Evolutionary conservation across 2,888 invertebrate genomes (phyloP).

Genomic region (Nemurella pictetii): DNA sequence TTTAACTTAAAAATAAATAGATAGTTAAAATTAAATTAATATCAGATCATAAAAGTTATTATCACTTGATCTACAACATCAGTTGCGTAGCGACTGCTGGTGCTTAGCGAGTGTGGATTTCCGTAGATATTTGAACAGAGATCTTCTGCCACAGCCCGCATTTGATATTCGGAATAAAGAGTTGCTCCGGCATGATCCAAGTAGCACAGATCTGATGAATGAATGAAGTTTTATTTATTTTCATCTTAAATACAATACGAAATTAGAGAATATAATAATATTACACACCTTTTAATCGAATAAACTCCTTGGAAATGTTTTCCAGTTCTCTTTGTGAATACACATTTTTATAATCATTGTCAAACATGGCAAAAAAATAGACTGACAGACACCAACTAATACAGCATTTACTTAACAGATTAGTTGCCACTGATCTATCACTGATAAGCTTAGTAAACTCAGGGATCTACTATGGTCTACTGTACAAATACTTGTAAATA

Average conservation of each 20-base stretch:
- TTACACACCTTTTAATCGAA: conserved; percentile 48
- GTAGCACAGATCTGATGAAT: conserved; percentile 68
- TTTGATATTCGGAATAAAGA: conserved; percentile 76
- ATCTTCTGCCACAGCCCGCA: conserved; percentile 66
- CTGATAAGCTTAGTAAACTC: background rate
- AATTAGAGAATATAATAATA: background rate
- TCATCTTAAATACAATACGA: background rate
- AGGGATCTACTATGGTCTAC: too few species aligned
- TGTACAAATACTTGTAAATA: background rate
- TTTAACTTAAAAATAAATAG: too few species aligned
- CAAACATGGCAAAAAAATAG: background rate
- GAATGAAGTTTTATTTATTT: background rate
- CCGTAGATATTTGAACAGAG: conserved; percentile 75
- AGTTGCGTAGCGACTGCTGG: conserved; percentile 76
- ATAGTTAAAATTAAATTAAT: conserved; percentile 17
- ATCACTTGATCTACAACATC: conserved; percentile 80
- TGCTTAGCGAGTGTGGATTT: conserved; percentile 82
- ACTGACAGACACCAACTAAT: background rate
- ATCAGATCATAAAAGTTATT: conserved; percentile 48
- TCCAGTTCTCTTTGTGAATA: conserved; percentile 47
- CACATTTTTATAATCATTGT: conserved; percentile 44
- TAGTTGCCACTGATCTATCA: background rate
- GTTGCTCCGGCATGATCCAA: conserved; percentile 90
- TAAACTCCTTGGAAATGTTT: conserved; percentile 48
- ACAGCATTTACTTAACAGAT: background rate